Base-by-base conservation (phyloP, 2,797 vertebrate species). In the Onychomys torridus region DNA sequence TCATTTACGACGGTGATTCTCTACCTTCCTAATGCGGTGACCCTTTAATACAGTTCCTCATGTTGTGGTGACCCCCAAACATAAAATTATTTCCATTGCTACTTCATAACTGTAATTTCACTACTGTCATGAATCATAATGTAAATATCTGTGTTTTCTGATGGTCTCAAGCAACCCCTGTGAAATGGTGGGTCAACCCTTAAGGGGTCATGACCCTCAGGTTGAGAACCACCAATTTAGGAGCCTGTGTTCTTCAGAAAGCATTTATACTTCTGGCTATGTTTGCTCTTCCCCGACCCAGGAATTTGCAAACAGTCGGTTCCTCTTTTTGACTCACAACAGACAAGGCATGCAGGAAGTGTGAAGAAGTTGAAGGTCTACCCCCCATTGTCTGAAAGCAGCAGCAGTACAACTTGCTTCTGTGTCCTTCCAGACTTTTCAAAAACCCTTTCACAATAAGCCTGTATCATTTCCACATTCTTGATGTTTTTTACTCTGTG, bases 291-390 rank as follows among this genome's bases (percentile, higher is more conserved):
- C 29, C 37, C 37, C 32, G 2, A 87, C 34, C 63, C 59, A 19
- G 23, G 43, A 17, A 37, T 37, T 52, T 93, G 79, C 55, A 95
- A 82, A 96, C 84, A 77, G 69, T 10, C 67, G 34, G n/a, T 84
- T 92, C 73, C 52, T 87, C 93, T 43, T 90, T 89, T 88, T 91
- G 83, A 59, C 76, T 90, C 93, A 37, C 1, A 32, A 91, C 34
- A 95, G 94, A 93, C 65, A 91, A 93, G 83, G 57, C 23, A 59
- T 1, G 9, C 40, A 59, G 86, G 40, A 82, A 52, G 37, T 59
- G 61, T 3, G 13, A 78, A 82, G 65, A 78, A 90, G 89, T 73
- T 52, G 82, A 89, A 82, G 88, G 59, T 27, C 87, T 46, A 81
- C 25, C 27, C 57, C 59, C 25, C 25, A 49, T 37, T 29, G 17